These are phyloP conservation scores for Leuciscus waleckii DNA, from an alignment of 2,797 vertebrate species.

Conservation along the genomic window DNA sequence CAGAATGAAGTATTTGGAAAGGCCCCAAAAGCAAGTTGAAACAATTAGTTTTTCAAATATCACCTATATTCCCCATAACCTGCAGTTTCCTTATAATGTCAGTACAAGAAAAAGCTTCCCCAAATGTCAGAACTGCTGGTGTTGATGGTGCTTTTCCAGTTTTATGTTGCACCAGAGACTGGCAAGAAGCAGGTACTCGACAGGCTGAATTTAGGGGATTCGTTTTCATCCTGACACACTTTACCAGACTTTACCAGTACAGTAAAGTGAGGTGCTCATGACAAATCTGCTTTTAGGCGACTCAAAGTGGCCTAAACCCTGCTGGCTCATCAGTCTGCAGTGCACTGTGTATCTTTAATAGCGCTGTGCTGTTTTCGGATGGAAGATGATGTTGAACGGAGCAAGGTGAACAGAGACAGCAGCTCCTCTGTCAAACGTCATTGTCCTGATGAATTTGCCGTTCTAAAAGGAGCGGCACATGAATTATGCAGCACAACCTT, in stretches of 20 bases:
- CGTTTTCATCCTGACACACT: slow-evolving; percentile 14
- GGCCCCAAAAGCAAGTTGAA: background rate
- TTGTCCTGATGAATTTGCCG: slow-evolving; percentile 83
- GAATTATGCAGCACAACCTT: slow-evolving; percentile 84
- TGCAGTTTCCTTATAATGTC: slow-evolving; percentile 19
- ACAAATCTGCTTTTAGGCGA: slow-evolving; percentile 52
- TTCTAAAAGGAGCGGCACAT: slow-evolving; percentile 84
- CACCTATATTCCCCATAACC: background rate
- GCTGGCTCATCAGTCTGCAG: slow-evolving; percentile 23
- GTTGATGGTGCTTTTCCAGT: background rate
- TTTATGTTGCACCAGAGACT: background rate
- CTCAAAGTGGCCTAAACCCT: slow-evolving; percentile 22
- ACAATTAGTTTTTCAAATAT: slow-evolving; percentile 18
- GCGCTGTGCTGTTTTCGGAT: slow-evolving; percentile 19
- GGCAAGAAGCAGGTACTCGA: background rate
- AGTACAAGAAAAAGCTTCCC: background rate
- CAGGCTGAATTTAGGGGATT: background rate
- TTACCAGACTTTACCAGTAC: slow-evolving; percentile 28
- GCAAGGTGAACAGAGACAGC: slow-evolving; percentile 60
- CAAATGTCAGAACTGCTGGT: slow-evolving; percentile 20
- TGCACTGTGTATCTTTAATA: slow-evolving; percentile 36
- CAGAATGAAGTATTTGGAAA: background rate
- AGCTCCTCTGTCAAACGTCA: slow-evolving; percentile 71
- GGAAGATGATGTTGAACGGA: slow-evolving; percentile 45
- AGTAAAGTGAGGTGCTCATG: slow-evolving; percentile 35